Evolutionary conservation across 2,888 invertebrate species (phyloP).

Genomic region (Caenorhabditis sp.): DNA sequence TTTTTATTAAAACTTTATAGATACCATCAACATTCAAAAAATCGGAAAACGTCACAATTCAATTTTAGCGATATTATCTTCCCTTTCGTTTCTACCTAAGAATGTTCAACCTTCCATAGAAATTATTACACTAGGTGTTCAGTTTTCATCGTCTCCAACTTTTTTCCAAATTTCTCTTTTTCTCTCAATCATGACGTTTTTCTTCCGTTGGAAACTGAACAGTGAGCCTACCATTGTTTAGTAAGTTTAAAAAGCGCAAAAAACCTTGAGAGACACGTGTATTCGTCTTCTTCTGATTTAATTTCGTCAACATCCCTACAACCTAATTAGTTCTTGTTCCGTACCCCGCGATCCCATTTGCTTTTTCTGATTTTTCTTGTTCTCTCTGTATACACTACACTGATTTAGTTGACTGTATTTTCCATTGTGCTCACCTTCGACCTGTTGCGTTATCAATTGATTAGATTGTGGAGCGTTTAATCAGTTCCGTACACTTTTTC

Average conservation of each 20-base stretch:
- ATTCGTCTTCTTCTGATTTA: conserved; percentile 17
- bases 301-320: conserved; percentile 24
- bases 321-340: conserved; percentile 22
- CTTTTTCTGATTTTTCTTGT: background rate
- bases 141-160: background rate
- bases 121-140: conserved; percentile 4
- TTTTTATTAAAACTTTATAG: background rate
- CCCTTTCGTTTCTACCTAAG: background rate
- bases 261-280: conserved; percentile 16
- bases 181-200: background rate
- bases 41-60: background rate
- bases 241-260: background rate
- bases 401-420: background rate
- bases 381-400: background rate
- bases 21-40: background rate
- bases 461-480: conserved; percentile 42
- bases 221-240: too few relatives aligned
- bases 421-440: conserved; percentile 11
- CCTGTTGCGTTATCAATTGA: conserved; percentile 35
- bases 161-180: background rate
- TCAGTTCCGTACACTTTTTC: conserved; percentile 18
- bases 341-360: background rate
- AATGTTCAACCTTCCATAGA: background rate
- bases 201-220: too few relatives aligned
- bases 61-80: background rate